Evolutionary conservation across 2,888 invertebrate genomes (phyloP).

Genomic region (Drosophila nigricruria): DNA sequence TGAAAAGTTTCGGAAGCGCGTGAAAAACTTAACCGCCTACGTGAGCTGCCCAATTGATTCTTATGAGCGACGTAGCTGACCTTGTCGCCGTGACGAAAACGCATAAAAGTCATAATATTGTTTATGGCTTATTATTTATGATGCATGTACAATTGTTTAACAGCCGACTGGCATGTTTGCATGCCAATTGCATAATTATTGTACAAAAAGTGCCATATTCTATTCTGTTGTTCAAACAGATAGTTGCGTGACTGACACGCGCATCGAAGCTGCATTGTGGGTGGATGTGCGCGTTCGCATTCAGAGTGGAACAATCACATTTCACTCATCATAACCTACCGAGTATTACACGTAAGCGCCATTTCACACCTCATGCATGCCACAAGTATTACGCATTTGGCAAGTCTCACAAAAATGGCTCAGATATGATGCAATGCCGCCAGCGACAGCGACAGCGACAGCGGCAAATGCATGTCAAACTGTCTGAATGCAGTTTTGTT

Average conservation of each 20-base stretch:
- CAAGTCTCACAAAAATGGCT: conserved; percentile 52
- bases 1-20: conserved; percentile 67
- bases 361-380: conserved; percentile 62
- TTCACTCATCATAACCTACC: conserved; percentile 32
- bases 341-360: conserved; percentile 40
- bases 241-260: conserved; percentile 36
- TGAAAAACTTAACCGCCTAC: conserved; percentile 52
- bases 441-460: conserved; percentile 7
- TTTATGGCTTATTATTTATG: conserved; percentile 54
- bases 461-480: conserved; percentile 51
- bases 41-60: conserved; percentile 50
- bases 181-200: conserved; percentile 74
- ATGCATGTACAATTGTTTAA: conserved; percentile 56
- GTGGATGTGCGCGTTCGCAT: conserved; percentile 11
- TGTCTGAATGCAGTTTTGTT: conserved; percentile 56
- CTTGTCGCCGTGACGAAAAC: conserved; percentile 40
- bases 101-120: conserved; percentile 46
- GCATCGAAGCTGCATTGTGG: conserved; percentile 14
- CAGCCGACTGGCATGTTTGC: conserved; percentile 46
- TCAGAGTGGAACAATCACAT: conserved; percentile 43
- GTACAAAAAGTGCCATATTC: conserved; percentile 15
- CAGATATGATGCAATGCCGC: conserved; percentile 55
- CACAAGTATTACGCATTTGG: conserved; percentile 61
- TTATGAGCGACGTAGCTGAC: conserved; percentile 33
- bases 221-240: conserved; percentile 24